A percentile compares a stretch with the other conserved stretches of the same genome.
phyloP scores from a whole-genome alignment of 2,888 invertebrate species.

The Cantharis flavilabris region DNA sequence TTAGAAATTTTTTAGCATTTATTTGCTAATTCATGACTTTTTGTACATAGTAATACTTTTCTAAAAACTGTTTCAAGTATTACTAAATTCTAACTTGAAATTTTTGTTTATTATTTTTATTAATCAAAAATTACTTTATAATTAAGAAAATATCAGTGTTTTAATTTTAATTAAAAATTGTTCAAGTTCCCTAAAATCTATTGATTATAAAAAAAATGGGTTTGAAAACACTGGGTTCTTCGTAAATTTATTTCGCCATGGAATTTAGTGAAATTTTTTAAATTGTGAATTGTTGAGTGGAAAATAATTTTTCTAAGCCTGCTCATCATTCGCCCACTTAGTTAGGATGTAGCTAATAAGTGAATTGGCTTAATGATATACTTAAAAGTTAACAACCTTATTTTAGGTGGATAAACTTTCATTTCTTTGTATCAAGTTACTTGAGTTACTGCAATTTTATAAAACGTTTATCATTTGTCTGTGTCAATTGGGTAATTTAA shows the following conservation, averaged over 20 bases:
- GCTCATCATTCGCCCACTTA: not conserved
- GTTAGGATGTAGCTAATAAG: not conserved
- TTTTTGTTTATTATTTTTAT: too few species aligned
- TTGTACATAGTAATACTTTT: not conserved
- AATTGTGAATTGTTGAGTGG: not conserved
- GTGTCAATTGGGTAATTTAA: too few species aligned
- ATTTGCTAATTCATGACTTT: not conserved
- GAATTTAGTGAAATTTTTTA: not conserved
- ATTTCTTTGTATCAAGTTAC: not conserved
- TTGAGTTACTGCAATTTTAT: not conserved
- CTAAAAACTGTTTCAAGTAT: not conserved
- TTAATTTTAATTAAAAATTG: too few species aligned
- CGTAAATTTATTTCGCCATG: not conserved
- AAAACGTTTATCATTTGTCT: not conserved
- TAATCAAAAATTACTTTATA: too few species aligned
- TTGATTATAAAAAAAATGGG: too few species aligned
- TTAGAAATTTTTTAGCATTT: not conserved
- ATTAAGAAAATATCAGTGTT: too few species aligned
- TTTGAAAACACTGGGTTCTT: too few species aligned
- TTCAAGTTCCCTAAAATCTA: too few species aligned
- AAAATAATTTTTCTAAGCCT: not conserved
- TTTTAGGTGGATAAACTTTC: not conserved
- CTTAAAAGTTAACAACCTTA: not conserved
- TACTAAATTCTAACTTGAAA: too few species aligned
- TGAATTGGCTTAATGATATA: not conserved